These are phyloP conservation scores for Lasioglossum lativentre DNA, from an alignment of 2,888 invertebrate species.

Conservation along the genomic window DNA sequence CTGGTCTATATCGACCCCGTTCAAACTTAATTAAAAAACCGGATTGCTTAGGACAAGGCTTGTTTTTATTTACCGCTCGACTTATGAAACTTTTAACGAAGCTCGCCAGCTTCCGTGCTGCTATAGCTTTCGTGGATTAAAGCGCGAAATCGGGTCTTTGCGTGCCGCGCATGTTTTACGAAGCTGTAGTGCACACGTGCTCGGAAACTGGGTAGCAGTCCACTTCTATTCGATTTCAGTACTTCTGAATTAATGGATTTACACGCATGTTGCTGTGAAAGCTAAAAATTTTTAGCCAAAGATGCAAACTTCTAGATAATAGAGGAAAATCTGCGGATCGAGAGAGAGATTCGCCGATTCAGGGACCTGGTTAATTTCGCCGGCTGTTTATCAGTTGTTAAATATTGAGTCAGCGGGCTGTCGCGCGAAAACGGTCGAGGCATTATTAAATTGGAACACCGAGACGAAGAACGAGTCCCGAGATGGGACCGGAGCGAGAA, in stretches of 20 bases:
- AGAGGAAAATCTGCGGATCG: neutral
- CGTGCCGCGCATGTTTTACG: neutral
- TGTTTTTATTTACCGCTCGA: neutral
- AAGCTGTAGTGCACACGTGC: neutral
- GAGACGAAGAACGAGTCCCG: neutral
- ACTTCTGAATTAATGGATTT: neutral
- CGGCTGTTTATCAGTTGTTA: conserved; percentile 4
- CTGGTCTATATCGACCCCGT: neutral
- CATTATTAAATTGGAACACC: conserved; percentile 11
- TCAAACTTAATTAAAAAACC: neutral
- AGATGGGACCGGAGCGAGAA: neutral
- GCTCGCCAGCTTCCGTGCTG: neutral
- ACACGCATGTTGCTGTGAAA: neutral
- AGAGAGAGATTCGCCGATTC: neutral
- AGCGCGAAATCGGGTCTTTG: neutral
- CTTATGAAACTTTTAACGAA: neutral
- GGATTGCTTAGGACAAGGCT: neutral
- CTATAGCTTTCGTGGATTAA: neutral
- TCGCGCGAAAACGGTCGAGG: neutral
- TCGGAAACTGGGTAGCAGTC: neutral
- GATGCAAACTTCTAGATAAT: neutral
- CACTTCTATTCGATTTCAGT: neutral
- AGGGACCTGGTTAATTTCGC: neutral
- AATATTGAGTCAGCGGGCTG: neutral
- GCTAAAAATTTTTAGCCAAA: no score